A percentile compares a stretch with the other conserved stretches of the same genome.
These are phyloP conservation scores for Danio choprae DNA, from an alignment of 2,797 vertebrate genomes.

Conservation along the genomic window DNA sequence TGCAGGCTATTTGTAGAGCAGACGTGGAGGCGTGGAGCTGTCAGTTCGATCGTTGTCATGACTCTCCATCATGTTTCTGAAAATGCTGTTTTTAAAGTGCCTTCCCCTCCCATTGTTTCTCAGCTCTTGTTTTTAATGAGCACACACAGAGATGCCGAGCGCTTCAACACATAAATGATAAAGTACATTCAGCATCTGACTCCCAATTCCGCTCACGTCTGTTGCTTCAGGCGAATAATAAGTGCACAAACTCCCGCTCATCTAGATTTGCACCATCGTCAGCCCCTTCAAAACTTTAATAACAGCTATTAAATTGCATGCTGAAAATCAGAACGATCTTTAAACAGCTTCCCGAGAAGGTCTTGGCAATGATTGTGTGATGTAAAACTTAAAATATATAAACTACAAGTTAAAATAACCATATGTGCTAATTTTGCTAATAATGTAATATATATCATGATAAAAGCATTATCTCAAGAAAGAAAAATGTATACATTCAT, in stretches of 20 bases:
- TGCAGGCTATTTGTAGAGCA: conserved; percentile 34
- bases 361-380: neutral
- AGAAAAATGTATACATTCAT: too few relatives aligned
- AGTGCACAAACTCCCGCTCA: conserved; percentile 14
- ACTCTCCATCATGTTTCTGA: conserved; percentile 28
- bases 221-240: conserved; percentile 41
- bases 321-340: neutral
- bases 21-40: conserved; percentile 37
- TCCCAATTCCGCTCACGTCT: conserved; percentile 41
- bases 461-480: too few relatives aligned
- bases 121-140: conserved; percentile 52
- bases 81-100: conserved; percentile 20
- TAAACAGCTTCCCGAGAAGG: neutral
- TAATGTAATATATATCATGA: too few relatives aligned
- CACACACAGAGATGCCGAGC: conserved; percentile 24
- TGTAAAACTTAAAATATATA: too few relatives aligned
- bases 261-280: conserved; percentile 10
- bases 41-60: conserved; percentile 14
- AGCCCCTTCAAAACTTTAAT: conserved; percentile 15
- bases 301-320: conserved; percentile 13
- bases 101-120: conserved; percentile 23
- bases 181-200: conserved; percentile 28
- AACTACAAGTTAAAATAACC: too few relatives aligned
- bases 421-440: too few relatives aligned
- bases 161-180: conserved; percentile 51